Percentiles rank a stretch among this genome's conserved stretches.
phyloP scores from a whole-genome alignment of 2,888 invertebrate genomes.

The Boloria euphrosyne region DNA sequence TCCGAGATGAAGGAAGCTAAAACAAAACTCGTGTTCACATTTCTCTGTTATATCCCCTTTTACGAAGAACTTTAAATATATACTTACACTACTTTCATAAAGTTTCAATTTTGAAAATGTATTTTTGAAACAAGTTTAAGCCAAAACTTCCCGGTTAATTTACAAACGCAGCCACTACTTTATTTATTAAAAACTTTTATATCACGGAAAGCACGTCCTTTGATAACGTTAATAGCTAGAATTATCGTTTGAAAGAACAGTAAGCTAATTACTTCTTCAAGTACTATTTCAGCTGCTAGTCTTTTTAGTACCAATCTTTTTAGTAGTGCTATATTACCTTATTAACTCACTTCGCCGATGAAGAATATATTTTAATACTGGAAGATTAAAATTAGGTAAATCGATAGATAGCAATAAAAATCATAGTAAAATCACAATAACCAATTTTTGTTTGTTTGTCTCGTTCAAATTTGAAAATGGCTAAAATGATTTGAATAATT shows the following conservation, averaged over 20 bases:
- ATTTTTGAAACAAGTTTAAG: constrained; percentile 22
- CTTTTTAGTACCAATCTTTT: no score
- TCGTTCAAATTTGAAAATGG: no score
- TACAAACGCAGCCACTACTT: constrained; percentile 9
- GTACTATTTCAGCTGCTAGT: no score
- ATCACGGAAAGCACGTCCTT: constrained; percentile 1
- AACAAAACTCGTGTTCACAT: constrained; percentile 35
- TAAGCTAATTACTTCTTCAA: no score
- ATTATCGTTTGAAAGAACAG: background rate
- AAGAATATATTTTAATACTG: no score
- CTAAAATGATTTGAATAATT: no score
- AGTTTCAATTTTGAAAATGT: constrained; percentile 30
- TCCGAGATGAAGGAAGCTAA: constrained; percentile 30
- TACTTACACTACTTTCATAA: constrained; percentile 27
- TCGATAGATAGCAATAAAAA: no score
- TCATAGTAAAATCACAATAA: no score
- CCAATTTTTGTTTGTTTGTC: no score
- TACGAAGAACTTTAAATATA: constrained; percentile 28
- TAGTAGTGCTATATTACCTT: no score
- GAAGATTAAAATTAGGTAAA: no score
- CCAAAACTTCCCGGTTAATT: constrained; percentile 13
- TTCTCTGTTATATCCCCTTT: constrained; percentile 21
- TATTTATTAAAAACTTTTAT: constrained; percentile 15
- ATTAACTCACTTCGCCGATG: no score
- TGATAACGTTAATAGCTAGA: constrained; percentile 1